Conservation (phyloP, 2,797 vertebrate genomes). For the Chaetodon trifasciatus region DNA sequence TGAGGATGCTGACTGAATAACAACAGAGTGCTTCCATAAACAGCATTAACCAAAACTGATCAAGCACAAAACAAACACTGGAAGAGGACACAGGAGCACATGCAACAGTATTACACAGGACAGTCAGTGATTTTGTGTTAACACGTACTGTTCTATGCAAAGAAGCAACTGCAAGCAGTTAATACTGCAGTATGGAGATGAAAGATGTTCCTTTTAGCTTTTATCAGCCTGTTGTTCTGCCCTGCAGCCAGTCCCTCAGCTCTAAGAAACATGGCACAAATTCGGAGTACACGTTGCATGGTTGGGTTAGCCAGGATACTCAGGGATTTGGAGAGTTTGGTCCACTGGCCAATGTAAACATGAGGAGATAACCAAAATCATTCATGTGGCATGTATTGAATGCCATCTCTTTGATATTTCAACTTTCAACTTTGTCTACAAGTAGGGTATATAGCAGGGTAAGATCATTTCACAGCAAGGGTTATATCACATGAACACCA, state of each 20-base stretch:
- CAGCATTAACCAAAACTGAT: constrained; percentile 48
- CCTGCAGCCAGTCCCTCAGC: background rate
- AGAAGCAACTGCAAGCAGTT: constrained; percentile 19
- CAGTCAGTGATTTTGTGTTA: constrained; percentile 45
- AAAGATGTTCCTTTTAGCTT: background rate
- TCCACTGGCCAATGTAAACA: background rate
- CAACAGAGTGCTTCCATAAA: constrained; percentile 69
- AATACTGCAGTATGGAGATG: constrained; percentile 2
- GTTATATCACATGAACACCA: background rate
- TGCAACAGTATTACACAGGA: constrained; percentile 59
- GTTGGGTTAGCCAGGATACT: background rate
- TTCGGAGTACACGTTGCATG: background rate
- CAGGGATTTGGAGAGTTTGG: background rate
- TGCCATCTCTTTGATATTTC: background rate
- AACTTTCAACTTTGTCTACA: background rate
- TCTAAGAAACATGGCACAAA: background rate
- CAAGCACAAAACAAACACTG: constrained; percentile 54
- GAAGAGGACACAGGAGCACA: constrained; percentile 55
- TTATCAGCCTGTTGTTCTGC: background rate
- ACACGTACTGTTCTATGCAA: constrained; percentile 45
- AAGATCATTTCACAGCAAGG: background rate
- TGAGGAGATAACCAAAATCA: background rate
- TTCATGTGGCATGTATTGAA: background rate
- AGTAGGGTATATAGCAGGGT: background rate
- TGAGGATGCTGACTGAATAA: constrained; percentile 50